A percentile compares a stretch with the other conserved stretches of the same genome.
phyloP scores from a whole-genome alignment of 2,888 invertebrate genomes.

The Drosophila atripex region DNA sequence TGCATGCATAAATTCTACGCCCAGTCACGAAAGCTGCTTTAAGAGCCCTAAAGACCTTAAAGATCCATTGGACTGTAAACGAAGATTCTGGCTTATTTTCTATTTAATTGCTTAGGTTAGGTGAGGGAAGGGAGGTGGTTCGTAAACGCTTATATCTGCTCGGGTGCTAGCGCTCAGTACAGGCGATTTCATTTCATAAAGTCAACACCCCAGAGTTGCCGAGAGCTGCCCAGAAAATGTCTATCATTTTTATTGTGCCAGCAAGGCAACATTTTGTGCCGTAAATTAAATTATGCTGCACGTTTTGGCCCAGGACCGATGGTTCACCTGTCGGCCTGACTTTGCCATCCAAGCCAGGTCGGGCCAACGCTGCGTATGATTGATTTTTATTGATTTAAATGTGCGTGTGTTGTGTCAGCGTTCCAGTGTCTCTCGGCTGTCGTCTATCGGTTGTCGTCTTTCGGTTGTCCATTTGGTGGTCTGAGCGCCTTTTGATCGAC shows the following conservation, averaged over 20 bases:
- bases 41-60: constrained; percentile 17
- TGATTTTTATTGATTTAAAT: constrained; percentile 73
- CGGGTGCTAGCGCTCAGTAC: background rate
- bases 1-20: constrained; percentile 23
- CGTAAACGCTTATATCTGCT: constrained; percentile 16
- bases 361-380: constrained; percentile 58
- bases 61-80: constrained; percentile 6
- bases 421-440: constrained; percentile 8
- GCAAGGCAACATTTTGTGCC: constrained; percentile 40
- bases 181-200: constrained; percentile 33
- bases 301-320: constrained; percentile 28
- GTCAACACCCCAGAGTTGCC: constrained; percentile 5
- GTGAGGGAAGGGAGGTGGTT: background rate
- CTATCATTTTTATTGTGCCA: constrained; percentile 51
- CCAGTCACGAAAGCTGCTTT: background rate
- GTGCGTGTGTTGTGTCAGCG: constrained; percentile 36
- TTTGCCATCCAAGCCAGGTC: background rate
- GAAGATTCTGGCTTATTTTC: constrained; percentile 15
- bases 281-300: constrained; percentile 61
- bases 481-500: constrained; percentile 60
- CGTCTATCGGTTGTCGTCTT: constrained; percentile 1
- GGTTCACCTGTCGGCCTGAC: constrained; percentile 29
- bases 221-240: constrained; percentile 27
- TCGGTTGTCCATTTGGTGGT: constrained; percentile 8
- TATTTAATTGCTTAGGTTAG: constrained; percentile 18